Percentiles rank a stretch among this genome's conserved stretches.
Evolutionary conservation across 1,140 invertebrate species (phyloP).

Genomic region (Cyrtorhinus lividipennis): DNA sequence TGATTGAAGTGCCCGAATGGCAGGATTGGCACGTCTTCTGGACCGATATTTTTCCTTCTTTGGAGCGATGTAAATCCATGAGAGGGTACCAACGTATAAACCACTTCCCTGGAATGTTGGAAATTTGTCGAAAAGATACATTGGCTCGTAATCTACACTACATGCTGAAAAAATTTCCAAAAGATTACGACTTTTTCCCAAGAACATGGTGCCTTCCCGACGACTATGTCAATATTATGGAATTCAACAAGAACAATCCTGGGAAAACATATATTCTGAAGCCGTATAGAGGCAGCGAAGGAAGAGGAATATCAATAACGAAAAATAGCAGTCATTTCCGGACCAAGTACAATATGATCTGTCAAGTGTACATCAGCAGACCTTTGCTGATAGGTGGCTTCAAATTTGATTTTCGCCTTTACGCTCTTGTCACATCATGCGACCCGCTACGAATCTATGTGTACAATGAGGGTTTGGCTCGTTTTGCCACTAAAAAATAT

Average conservation of each 20-base stretch:
- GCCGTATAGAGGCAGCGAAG: slow-evolving; percentile 74
- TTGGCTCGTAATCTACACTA: slow-evolving; percentile 70
- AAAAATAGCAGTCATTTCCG: slow-evolving; percentile 50
- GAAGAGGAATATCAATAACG: slow-evolving; percentile 70
- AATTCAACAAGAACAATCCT: slow-evolving; percentile 45
- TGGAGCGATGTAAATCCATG: slow-evolving; percentile 74
- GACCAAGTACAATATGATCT: slow-evolving; percentile 68
- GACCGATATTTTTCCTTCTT: slow-evolving; percentile 67
- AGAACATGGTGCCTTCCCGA: slow-evolving; percentile 86
- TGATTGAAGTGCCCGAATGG: slow-evolving; percentile 60
- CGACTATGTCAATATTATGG: slow-evolving; percentile 51
- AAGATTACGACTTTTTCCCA: slow-evolving; percentile 81
- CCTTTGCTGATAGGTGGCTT: slow-evolving; percentile 86
- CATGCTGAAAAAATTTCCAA: slow-evolving; percentile 70
- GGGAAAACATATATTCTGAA: slow-evolving; percentile 76
- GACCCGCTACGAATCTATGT: slow-evolving; percentile 86
- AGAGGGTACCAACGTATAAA: slow-evolving; percentile 67
- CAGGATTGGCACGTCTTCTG: slow-evolving; percentile 80
- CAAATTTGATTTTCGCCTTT: slow-evolving; percentile 94
- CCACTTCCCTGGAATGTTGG: slow-evolving; percentile 83
- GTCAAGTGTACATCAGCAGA: slow-evolving; percentile 56
- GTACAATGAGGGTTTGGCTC: slow-evolving; percentile 87
- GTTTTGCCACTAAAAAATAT: slow-evolving; percentile 32
- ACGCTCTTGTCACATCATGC: slow-evolving; percentile 84
- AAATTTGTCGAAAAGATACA: slow-evolving; percentile 77